These are phyloP conservation scores for Hozukius guyotensis DNA, from an alignment of 2,797 vertebrate genomes.

Conservation along the genomic window DNA sequence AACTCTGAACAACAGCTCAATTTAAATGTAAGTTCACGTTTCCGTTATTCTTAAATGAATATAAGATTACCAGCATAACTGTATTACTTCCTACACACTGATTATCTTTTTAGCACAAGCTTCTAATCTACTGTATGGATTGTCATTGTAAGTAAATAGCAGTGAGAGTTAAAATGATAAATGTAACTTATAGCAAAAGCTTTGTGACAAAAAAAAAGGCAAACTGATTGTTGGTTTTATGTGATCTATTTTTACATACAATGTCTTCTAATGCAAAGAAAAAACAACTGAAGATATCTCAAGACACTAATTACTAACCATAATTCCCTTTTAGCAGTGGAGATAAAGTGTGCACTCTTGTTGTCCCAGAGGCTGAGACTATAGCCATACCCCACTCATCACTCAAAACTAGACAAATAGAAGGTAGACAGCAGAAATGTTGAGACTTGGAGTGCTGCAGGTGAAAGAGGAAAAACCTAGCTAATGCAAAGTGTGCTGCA, in stretches of 20 bases:
- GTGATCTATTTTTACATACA: neutral
- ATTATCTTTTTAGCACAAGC: neutral
- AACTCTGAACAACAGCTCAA: conserved; percentile 31
- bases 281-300: neutral
- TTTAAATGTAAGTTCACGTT: conserved; percentile 67
- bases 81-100: neutral
- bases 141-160: neutral
- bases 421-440: conserved; percentile 23
- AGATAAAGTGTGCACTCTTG: conserved; percentile 25
- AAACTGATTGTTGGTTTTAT: neutral
- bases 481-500: neutral
- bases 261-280: neutral
- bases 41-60: neutral
- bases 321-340: neutral
- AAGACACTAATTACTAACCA: conserved; percentile 8
- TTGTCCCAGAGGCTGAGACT: conserved; percentile 21
- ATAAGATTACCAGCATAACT: neutral
- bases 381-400: conserved; percentile 42
- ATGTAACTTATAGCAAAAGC: neutral
- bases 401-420: conserved; percentile 59
- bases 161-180: neutral
- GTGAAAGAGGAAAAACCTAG: neutral
- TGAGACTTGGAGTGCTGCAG: conserved; percentile 43
- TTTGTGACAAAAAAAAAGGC: neutral
- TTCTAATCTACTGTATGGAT: neutral